Conservation (phyloP, 1,140 invertebrate genomes). For the Heliconius hermathena region DNA sequence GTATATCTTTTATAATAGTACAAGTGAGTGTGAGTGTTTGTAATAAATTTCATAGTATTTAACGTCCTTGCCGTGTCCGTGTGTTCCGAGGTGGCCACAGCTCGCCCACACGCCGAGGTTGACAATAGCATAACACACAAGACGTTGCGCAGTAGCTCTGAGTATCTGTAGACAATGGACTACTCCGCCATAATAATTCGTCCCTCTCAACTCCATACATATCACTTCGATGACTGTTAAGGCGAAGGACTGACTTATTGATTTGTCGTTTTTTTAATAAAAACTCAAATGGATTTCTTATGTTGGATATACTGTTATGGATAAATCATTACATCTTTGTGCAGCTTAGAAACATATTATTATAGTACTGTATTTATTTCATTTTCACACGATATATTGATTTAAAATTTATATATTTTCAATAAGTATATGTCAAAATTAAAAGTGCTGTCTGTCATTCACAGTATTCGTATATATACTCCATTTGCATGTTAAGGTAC, state of each 20-base stretch:
- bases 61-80: conserved; percentile 10
- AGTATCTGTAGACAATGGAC: conserved; percentile 58
- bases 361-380: background rate
- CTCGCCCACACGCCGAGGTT: conserved; percentile 54
- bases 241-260: conserved; percentile 42
- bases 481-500: background rate
- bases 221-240: conserved; percentile 40
- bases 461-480: background rate
- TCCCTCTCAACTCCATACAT: conserved; percentile 37
- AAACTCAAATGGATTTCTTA: conserved; percentile 25
- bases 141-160: conserved; percentile 61
- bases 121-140: conserved; percentile 55
- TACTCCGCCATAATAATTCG: conserved; percentile 49
- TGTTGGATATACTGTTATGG: conserved; percentile 19
- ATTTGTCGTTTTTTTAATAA: conserved; percentile 40
- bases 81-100: conserved; percentile 39
- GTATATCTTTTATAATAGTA: background rate
- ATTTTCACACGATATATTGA: too few species aligned
- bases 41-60: background rate
- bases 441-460: too few species aligned
- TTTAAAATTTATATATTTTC: too few species aligned
- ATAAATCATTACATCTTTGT: conserved; percentile 12
- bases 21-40: background rate
- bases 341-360: background rate
- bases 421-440: too few species aligned